Percentiles rank a stretch among this genome's conserved stretches.
Evolutionary conservation across 2,113 vertebrate genomes (phyloP).

Genomic region (Prinia subflava): DNA sequence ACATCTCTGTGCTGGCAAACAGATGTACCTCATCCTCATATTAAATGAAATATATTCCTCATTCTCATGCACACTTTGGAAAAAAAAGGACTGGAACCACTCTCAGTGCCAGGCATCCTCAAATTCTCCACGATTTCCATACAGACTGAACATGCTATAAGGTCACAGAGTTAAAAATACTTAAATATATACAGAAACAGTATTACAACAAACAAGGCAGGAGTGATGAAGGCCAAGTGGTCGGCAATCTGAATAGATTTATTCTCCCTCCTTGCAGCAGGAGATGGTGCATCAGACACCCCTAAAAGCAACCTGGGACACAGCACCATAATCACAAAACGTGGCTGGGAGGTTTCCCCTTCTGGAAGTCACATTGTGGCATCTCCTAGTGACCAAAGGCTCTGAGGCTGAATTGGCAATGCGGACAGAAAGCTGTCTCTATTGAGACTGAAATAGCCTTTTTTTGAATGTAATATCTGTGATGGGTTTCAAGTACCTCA

Average conservation of each 20-base stretch:
- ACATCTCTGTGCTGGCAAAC: not conserved
- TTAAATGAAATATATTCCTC: not conserved
- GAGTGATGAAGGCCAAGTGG: not conserved
- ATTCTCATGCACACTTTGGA: not conserved
- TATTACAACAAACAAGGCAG: not conserved
- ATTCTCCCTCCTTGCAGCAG: not conserved
- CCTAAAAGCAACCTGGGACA: not conserved
- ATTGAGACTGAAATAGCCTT: not conserved
- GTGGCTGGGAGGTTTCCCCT: not conserved
- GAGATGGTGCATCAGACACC: not conserved
- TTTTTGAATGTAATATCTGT: not conserved
- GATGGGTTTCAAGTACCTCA: not conserved
- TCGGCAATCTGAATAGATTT: not conserved
- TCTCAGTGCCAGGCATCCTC: not conserved
- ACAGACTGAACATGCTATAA: not conserved
- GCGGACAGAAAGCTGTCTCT: not conserved
- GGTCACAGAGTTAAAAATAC: not conserved
- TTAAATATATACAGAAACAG: not conserved
- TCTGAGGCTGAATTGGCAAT: not conserved
- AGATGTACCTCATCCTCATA: not conserved
- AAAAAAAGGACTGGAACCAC: not conserved
- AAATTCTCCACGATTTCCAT: not conserved
- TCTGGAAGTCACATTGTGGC: fast-evolving
- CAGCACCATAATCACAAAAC: fast-evolving
- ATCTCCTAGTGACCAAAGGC: not conserved